These are phyloP conservation scores for Drosophila neocordata DNA, from an alignment of 1,140 invertebrate genomes.

Conservation along the genomic window DNA sequence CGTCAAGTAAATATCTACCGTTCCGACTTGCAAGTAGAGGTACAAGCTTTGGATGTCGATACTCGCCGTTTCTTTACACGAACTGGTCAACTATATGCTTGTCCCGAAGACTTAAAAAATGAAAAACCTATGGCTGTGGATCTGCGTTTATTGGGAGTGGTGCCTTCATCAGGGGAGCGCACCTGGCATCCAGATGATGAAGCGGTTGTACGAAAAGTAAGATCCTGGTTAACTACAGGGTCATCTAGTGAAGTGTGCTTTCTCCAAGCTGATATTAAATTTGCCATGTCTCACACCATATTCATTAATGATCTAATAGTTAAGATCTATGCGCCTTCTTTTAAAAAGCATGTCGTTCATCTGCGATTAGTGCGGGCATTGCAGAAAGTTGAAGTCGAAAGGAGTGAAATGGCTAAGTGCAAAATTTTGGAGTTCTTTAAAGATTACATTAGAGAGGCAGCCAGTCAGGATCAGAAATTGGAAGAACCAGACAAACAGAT, in stretches of 20 bases:
- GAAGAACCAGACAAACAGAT: background rate
- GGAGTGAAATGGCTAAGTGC: background rate
- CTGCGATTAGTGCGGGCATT: constrained; percentile 18
- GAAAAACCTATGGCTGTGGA: constrained; percentile 29
- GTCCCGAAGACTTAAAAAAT: constrained; percentile 23
- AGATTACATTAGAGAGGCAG: background rate
- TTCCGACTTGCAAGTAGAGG: constrained; percentile 23
- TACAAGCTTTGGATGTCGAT: constrained; percentile 52
- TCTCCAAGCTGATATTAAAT: constrained; percentile 34
- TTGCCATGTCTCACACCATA: constrained; percentile 34
- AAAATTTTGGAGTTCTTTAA: constrained; percentile 30
- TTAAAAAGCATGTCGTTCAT: constrained; percentile 26
- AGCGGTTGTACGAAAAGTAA: background rate
- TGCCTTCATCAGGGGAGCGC: constrained; percentile 28
- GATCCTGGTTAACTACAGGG: constrained; percentile 21
- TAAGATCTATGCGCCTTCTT: constrained; percentile 24
- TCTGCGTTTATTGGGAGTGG: constrained; percentile 43
- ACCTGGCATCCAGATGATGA: constrained; percentile 20
- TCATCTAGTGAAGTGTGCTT: constrained; percentile 18
- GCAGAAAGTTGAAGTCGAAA: constrained; percentile 12
- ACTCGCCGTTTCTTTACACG: constrained; percentile 36
- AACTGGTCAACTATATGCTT: constrained; percentile 31
- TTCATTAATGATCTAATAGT: constrained; percentile 31
- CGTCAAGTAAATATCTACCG: constrained; percentile 21
- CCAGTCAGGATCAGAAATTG: background rate